Conservation (phyloP, 1,140 invertebrate genomes). For the Whitmania pigra region DNA sequence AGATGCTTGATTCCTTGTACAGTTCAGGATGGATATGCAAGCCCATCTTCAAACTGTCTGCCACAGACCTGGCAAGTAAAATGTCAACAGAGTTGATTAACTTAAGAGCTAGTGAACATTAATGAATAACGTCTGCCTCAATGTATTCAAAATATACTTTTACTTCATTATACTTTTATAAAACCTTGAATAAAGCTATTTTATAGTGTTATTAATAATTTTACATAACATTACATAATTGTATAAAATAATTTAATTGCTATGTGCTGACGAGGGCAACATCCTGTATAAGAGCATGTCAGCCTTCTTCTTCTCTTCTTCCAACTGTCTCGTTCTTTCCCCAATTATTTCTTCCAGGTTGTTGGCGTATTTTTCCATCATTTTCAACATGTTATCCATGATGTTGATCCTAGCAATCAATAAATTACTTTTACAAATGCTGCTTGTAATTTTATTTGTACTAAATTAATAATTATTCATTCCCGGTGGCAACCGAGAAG, state of each 20-base stretch:
- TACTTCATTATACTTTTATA: too few species aligned
- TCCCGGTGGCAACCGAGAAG: background rate
- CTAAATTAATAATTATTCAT: background rate
- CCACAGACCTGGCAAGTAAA: slow-evolving; percentile 67
- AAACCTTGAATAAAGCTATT: too few species aligned
- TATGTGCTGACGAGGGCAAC: slow-evolving; percentile 58
- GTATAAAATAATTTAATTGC: slow-evolving; percentile 5
- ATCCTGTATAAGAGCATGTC: slow-evolving; percentile 74
- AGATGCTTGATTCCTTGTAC: slow-evolving; percentile 72
- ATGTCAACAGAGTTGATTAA: slow-evolving; percentile 42
- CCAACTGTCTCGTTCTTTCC: slow-evolving; percentile 70
- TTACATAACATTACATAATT: background rate
- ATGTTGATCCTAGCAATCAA: slow-evolving; percentile 62
- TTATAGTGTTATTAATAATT: background rate
- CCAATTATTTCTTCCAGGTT: slow-evolving; percentile 74
- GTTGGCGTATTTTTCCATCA: slow-evolving; percentile 81
- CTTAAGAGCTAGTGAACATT: slow-evolving; percentile 21
- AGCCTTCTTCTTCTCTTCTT: slow-evolving; percentile 78
- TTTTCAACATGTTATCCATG: slow-evolving; percentile 82
- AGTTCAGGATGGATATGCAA: slow-evolving; percentile 69
- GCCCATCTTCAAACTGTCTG: slow-evolving; percentile 69
- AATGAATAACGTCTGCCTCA: background rate
- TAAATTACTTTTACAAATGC: background rate
- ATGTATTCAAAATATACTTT: too few species aligned
- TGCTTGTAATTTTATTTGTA: too few species aligned